These are phyloP conservation scores for Cotesia typhae DNA, from an alignment of 1,140 invertebrate genomes.

Conservation along the genomic window DNA sequence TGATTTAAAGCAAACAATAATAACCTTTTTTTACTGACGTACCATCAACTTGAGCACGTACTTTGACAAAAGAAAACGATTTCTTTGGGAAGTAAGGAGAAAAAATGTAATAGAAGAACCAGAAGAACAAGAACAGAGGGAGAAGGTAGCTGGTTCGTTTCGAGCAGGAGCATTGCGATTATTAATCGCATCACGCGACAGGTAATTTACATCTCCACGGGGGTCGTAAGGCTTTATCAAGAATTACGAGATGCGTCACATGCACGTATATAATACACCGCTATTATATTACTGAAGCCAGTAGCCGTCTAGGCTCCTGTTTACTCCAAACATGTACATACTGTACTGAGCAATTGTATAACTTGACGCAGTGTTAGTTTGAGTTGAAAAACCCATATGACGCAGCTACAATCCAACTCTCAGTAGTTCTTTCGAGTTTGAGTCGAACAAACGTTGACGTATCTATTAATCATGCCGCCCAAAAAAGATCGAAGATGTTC, in stretches of 20 bases:
- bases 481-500: too few relatives aligned
- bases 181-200: constrained; percentile 32
- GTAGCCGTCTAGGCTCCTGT: background rate
- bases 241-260: constrained; percentile 29
- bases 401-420: background rate
- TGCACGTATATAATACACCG: background rate
- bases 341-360: too few relatives aligned
- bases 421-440: constrained; percentile 2
- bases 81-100: too few relatives aligned
- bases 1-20: too few relatives aligned
- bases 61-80: too few relatives aligned
- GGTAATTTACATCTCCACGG: constrained; percentile 35
- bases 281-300: background rate
- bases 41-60: too few relatives aligned
- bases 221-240: constrained; percentile 32
- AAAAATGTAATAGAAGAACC: too few relatives aligned
- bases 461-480: background rate
- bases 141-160: too few relatives aligned
- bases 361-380: too few relatives aligned
- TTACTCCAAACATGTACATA: background rate
- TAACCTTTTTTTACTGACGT: too few relatives aligned
- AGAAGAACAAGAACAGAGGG: too few relatives aligned
- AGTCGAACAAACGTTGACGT: background rate
- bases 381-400: background rate
- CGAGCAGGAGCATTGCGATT: constrained; percentile 11